Base-by-base conservation (phyloP, 2,113 vertebrate species). In the Grantiella picta region DNA sequence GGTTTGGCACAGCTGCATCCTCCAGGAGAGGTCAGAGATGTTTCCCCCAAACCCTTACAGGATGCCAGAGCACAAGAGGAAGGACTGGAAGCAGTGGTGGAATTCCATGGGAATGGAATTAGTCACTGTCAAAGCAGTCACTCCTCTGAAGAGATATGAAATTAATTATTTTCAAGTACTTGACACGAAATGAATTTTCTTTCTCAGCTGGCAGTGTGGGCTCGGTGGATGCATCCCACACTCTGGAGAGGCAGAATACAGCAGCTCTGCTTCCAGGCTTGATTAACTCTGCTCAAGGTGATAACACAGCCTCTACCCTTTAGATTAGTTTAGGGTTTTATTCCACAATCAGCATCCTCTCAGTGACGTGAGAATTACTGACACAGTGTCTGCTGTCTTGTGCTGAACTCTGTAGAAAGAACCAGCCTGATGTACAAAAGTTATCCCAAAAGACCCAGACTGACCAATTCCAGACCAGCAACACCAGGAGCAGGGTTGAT, bases 381-480 rank as follows among this genome's bases (percentile, higher is more conserved):
- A 77, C 49, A 29, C 0, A 11, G 0, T 10, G 17, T 2, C 7
- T 7, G 44, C 8, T 33, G 42, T 5, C 52, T 38, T 63, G 28
- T 15, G 64, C 17, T 7, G 7, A 73, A 24, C 16, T 47, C 31
- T 24, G 5, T 1, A 36, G 9, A 20, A n/a, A 15, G 29, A 25
- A 23, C 25, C 21, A 42, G 35, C 44, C 53, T 61, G 15, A 35
- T 4, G 66, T 1, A 47, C 14, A 31, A 5, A 72, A 89, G 22
- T 18, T 29, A 60, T 14, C 65, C 45, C 69, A 76, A 91, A 89
- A 35, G 4, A 1, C 42, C 63, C 7, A 88, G 65, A 22, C 38
- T 40, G 53, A 15, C 22, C 33, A 36, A 31, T 40, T 33, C 70
- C 76, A 93, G 83, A 72, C 2, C 23, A 33, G 23, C n/a, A 64